These are phyloP conservation scores for Hypsopygia costalis DNA, from an alignment of 2,888 invertebrate genomes.

Conservation along the genomic window DNA sequence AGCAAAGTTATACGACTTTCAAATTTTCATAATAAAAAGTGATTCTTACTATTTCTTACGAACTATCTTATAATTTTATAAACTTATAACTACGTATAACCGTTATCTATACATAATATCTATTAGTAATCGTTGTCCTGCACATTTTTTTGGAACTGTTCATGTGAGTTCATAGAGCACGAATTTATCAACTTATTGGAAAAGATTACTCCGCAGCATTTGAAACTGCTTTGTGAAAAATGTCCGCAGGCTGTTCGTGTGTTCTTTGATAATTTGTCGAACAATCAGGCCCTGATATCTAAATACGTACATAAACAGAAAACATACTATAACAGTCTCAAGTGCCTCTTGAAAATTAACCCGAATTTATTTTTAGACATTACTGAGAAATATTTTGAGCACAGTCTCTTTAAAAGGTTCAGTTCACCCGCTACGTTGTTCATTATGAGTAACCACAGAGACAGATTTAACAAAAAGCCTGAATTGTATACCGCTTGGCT, in stretches of 20 bases:
- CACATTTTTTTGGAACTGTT: slow-evolving; percentile 39
- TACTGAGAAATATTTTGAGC: slow-evolving; percentile 39
- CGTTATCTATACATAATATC: too few relatives aligned
- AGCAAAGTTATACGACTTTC: too few relatives aligned
- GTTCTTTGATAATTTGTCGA: slow-evolving; percentile 30
- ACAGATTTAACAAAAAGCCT: slow-evolving; percentile 36
- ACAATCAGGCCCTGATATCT: slow-evolving; percentile 19
- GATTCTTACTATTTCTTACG: too few relatives aligned
- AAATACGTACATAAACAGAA: slow-evolving; percentile 23
- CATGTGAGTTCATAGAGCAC: slow-evolving; percentile 31
- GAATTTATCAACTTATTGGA: slow-evolving; percentile 32
- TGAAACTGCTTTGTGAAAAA: slow-evolving; percentile 44
- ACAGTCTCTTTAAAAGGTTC: slow-evolving; percentile 18
- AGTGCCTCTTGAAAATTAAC: slow-evolving; percentile 38
- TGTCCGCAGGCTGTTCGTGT: slow-evolving; percentile 36
- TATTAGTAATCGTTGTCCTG: too few relatives aligned
- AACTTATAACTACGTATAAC: too few relatives aligned
- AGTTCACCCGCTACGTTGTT: slow-evolving; percentile 33
- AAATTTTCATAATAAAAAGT: too few relatives aligned
- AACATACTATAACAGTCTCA: slow-evolving; percentile 33
- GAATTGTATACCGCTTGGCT: slow-evolving; percentile 44
- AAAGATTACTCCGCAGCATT: slow-evolving; percentile 36
- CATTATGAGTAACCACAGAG: slow-evolving; percentile 39
- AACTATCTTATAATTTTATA: too few relatives aligned
- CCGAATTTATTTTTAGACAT: slow-evolving; percentile 39